These are phyloP conservation scores for Centrocercus urophasianus DNA, from an alignment of 2,113 vertebrate species.

Conservation along the genomic window DNA sequence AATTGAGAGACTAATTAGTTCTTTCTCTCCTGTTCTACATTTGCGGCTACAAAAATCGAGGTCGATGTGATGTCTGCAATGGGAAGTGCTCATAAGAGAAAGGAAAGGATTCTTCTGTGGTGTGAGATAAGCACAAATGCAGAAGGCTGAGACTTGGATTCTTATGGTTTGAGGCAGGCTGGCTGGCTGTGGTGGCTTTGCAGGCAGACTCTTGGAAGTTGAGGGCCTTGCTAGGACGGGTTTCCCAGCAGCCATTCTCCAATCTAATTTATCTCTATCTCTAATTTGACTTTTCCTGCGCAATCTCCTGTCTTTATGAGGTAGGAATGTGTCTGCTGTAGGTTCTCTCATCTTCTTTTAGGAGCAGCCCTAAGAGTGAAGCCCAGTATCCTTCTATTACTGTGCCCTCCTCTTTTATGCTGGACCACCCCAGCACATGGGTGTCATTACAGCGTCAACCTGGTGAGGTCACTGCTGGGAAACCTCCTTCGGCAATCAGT, in stretches of 20 bases:
- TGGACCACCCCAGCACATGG: constrained; percentile 19
- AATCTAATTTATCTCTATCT: background rate
- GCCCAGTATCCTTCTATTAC: constrained; percentile 13
- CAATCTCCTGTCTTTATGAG: background rate
- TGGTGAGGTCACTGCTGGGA: background rate
- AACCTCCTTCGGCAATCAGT: background rate
- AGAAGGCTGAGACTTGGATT: constrained; percentile 26
- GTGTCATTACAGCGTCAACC: background rate
- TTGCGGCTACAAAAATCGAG: background rate
- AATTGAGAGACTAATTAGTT: background rate
- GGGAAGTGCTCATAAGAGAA: constrained; percentile 26
- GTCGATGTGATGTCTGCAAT: rapidly evolving
- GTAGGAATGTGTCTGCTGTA: constrained; percentile 35
- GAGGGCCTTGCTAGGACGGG: no score
- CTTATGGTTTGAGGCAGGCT: background rate
- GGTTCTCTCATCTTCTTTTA: constrained; percentile 21
- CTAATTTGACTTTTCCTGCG: background rate
- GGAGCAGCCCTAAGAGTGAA: constrained; percentile 27
- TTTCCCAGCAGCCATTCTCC: background rate
- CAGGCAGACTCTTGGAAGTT: background rate
- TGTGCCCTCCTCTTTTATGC: constrained; percentile 12
- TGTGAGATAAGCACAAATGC: constrained; percentile 44
- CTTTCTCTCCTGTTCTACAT: background rate
- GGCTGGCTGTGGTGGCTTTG: background rate
- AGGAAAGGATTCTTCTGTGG: constrained; percentile 14